Base-by-base conservation (phyloP, 2,888 invertebrate species). In the Drosophila testacea region DNA sequence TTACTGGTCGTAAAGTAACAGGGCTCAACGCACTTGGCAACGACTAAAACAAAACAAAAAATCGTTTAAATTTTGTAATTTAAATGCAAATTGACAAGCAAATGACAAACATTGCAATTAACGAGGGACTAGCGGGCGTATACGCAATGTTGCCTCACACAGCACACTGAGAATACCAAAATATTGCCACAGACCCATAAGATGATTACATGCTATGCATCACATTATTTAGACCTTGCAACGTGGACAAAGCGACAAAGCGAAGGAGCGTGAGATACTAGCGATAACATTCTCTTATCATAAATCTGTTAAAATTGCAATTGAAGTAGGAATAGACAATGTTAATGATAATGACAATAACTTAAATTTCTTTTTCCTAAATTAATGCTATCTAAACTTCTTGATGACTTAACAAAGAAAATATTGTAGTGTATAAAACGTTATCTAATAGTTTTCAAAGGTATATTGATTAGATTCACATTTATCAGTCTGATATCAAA, bases 81-180 rank as follows among this genome's bases (percentile, higher is more conserved):
- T 90, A 89, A 88, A 89, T 89, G 89, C 89, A 89, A 89, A 89
- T 89, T 88, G 89, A 82, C 77, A 80, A 76, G 73, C 81, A 79
- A 83, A 89, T 83, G 83, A 88, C 82, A 85, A 88, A 74, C 82
- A 85, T 78, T 85, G 83, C 88, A 89, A 90, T 90, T 89, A 90
- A 85, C 81, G 73, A 72, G 84, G 79, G 84, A 87, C 79, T 72
- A 77, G 81, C 76, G 74, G 88, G 84, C 79, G 81, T 83, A 79
- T 81, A 77, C 76, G 73, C 70, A 84, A 82, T 70, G 39, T 54
- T 38, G 55, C 34, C 42, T 16, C 34, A 28, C 48, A 50, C 32
- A 28, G 30, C 28, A 32, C 11, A 30, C 39, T 22, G 22, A 32
- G 28, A 55, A 16, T 46, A 34, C 4, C 13, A 55, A 55, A 70